A percentile compares a stretch with the other conserved stretches of the same genome.
These are phyloP conservation scores for Tenthredo scrophulariae DNA, from an alignment of 2,888 invertebrate species.

Conservation along the genomic window DNA sequence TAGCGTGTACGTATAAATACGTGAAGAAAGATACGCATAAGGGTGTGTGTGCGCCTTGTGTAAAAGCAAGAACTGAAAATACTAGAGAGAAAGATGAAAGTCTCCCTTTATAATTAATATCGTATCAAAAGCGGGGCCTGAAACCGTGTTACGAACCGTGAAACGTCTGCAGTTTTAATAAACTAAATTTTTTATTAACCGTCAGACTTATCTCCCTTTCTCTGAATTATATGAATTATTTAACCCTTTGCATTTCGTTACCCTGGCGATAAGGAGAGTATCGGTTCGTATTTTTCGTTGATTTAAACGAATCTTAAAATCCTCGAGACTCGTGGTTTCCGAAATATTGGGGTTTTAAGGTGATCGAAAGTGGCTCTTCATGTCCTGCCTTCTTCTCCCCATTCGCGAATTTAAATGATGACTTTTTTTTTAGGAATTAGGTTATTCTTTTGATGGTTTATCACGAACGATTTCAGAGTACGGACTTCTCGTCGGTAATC, in stretches of 20 bases:
- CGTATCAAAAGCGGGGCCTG: slow-evolving; percentile 15
- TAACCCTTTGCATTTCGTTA: background rate
- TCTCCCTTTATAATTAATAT: slow-evolving; percentile 24
- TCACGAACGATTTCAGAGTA: slow-evolving; percentile 64
- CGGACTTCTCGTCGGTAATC: slow-evolving; percentile 67
- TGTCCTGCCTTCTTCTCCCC: too few species aligned
- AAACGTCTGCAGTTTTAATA: slow-evolving; percentile 10
- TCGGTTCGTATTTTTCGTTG: too few species aligned
- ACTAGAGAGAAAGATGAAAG: slow-evolving; percentile 11
- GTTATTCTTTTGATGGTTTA: background rate
- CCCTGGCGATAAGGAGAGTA: too few species aligned
- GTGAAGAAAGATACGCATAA: background rate
- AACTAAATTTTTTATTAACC: background rate
- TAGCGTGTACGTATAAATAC: background rate
- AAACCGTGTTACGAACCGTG: background rate
- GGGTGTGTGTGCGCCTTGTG: background rate
- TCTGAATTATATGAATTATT: background rate
- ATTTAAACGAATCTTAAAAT: too few species aligned
- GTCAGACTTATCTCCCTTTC: background rate
- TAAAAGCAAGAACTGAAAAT: background rate
- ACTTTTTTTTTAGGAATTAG: too few species aligned
- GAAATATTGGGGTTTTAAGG: too few species aligned
- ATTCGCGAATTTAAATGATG: too few species aligned
- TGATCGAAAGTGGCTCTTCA: too few species aligned
- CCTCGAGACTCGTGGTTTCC: too few species aligned